Evolutionary conservation across 2,888 invertebrate species (phyloP).

Genomic region (Drosophila meridionalis): DNA sequence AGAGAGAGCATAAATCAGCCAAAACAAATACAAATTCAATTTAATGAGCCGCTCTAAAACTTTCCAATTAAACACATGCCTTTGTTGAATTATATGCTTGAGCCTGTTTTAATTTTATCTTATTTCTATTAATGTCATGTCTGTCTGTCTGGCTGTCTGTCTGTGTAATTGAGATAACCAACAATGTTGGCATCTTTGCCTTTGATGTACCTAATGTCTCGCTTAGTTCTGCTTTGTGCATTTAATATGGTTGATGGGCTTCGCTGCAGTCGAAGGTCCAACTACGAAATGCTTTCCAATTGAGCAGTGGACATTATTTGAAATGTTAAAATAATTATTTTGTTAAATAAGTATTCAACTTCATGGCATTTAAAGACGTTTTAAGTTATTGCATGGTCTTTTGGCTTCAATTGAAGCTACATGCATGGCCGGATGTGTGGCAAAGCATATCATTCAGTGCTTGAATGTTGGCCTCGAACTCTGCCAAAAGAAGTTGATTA

Average conservation of each 20-base stretch:
- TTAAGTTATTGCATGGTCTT: background rate
- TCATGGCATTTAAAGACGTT: background rate
- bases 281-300: background rate
- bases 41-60: conserved; percentile 14
- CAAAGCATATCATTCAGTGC: background rate
- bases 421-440: background rate
- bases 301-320: background rate
- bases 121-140: conserved; percentile 5
- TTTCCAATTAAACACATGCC: conserved; percentile 30
- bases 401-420: too few species aligned
- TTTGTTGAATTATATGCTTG: background rate
- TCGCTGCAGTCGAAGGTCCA: background rate
- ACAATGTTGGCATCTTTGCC: background rate
- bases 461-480: background rate
- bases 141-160: background rate
- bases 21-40: conserved; percentile 8
- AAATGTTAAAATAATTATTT: background rate
- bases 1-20: conserved; percentile 12
- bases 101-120: conserved; percentile 12
- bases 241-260: background rate
- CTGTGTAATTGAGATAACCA: background rate
- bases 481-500: background rate
- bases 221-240: background rate
- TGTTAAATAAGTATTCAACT: background rate
- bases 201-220: conserved; percentile 25